Evolutionary conservation across 1,140 invertebrate genomes (phyloP).

Genomic region (Drosophila erecta): DNA sequence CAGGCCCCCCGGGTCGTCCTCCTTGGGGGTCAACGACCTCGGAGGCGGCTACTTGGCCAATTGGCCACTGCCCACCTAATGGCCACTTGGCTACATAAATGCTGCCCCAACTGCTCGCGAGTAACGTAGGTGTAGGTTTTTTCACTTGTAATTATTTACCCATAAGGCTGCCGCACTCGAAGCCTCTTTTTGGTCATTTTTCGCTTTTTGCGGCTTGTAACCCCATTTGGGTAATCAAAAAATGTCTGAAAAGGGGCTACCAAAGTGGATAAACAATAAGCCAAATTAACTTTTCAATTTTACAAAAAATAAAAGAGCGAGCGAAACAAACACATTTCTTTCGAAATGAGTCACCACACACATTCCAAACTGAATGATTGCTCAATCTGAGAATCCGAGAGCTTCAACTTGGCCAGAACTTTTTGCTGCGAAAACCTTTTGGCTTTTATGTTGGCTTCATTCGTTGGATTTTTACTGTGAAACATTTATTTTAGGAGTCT

Average conservation of each 20-base stretch:
- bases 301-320: conserved; percentile 16
- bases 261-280: conserved; percentile 74
- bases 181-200: conserved; percentile 41
- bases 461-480: conserved; percentile 1
- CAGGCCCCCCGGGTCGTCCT: conserved; percentile 21
- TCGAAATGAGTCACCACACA: conserved; percentile 26
- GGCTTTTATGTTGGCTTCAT: neutral
- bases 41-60: conserved; percentile 1
- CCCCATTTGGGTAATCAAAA: conserved; percentile 33
- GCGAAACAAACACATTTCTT: conserved; percentile 3
- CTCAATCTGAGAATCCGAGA: conserved; percentile 26
- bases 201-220: conserved; percentile 33
- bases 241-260: conserved; percentile 35
- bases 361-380: conserved; percentile 4
- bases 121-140: conserved; percentile 79
- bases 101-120: conserved; percentile 33
- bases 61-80: conserved; percentile 30
- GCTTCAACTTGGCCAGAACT: conserved; percentile 20
- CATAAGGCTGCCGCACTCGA: conserved; percentile 54
- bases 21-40: conserved; percentile 56
- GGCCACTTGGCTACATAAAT: conserved; percentile 61
- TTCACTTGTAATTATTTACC: conserved; percentile 79
- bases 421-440: conserved; percentile 20
- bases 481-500: neutral
- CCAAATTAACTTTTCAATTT: conserved; percentile 74